Base-by-base conservation (phyloP, 2,797 vertebrate genomes). In the Capromys pilorides region DNA sequence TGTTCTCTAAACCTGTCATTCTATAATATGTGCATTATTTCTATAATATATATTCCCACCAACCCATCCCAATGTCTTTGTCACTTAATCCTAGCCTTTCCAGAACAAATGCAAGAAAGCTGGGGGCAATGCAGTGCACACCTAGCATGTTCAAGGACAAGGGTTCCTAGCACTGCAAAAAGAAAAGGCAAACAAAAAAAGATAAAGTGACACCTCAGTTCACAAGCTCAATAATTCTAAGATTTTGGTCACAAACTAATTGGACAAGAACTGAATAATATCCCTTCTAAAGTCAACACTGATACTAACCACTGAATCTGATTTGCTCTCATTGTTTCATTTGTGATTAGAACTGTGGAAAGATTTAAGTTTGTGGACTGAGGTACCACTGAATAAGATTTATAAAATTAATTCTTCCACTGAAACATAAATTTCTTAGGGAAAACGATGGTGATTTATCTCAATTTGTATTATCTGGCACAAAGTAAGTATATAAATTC, bases 391-490 rank as follows among this genome's bases (percentile, higher is more conserved):
- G 41, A 57, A 82, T 36, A n/a, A 85, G 61, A 90, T 79, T 92
- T 71, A 94, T 66, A 93, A 96, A 96, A 93, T 33, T 54, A 96
- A 85, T 94, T 95, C 3, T 26, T 85, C 41, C 49, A 91, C 14
- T 86, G 41, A 82, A 79, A 33, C 80, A 41, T 87, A 90, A 49
- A 87, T 71, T 94, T 91, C 64, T 79, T 59, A 49, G 36, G 31
- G 49, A 94, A 36, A 91, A 33, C 8, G 64, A 94, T 51, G 31
- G 26, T 66, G 59, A 81, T 80, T 92, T 96, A 90, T 86, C 54
- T 90, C 28, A 36, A 91, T 61, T 61, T 90, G 49, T 54, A 78
- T 94, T 26, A 90, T 86, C 26, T 91, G 41, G 33, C 19, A 77
- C n/a, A 83, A 19, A 81, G 10, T 75, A 96, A 90, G 26, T 85